A percentile compares a stretch with the other conserved stretches of the same genome.
phyloP scores from a whole-genome alignment of 2,888 invertebrate genomes.

The Emmelina monodactyla region DNA sequence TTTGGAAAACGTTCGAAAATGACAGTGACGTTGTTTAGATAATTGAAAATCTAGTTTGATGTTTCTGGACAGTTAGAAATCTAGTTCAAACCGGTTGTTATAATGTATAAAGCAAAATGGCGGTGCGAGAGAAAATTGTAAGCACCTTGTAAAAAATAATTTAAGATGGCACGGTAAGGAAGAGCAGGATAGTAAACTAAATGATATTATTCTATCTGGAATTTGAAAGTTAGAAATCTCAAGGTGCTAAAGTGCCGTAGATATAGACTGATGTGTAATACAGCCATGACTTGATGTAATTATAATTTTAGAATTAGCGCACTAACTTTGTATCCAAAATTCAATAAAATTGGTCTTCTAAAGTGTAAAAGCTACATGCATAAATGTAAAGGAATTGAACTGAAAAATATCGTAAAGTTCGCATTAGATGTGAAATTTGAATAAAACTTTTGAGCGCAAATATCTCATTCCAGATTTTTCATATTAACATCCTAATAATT shows the following conservation, averaged over 20 bases:
- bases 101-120: too few species aligned
- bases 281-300: constrained; percentile 42
- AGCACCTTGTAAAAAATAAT: constrained; percentile 14
- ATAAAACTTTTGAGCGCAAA: constrained; percentile 2
- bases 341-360: background rate
- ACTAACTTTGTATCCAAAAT: background rate
- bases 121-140: too few species aligned
- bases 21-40: too few species aligned
- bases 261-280: constrained; percentile 57
- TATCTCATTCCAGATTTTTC: constrained; percentile 21
- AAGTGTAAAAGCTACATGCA: background rate
- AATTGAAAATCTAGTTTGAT: too few species aligned
- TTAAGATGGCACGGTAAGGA: background rate
- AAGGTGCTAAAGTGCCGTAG: constrained; percentile 45
- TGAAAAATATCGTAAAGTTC: constrained; percentile 21
- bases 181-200: too few species aligned
- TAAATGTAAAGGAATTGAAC: background rate
- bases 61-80: too few species aligned
- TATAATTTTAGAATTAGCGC: constrained; percentile 1
- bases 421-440: background rate
- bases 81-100: too few species aligned
- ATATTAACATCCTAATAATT: constrained; percentile 30
- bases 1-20: too few species aligned
- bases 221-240: constrained; percentile 30
- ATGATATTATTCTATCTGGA: too few species aligned